phyloP scores from a whole-genome alignment of 92 coral and sea anemone species.

The Siderastrea siderea region DNA sequence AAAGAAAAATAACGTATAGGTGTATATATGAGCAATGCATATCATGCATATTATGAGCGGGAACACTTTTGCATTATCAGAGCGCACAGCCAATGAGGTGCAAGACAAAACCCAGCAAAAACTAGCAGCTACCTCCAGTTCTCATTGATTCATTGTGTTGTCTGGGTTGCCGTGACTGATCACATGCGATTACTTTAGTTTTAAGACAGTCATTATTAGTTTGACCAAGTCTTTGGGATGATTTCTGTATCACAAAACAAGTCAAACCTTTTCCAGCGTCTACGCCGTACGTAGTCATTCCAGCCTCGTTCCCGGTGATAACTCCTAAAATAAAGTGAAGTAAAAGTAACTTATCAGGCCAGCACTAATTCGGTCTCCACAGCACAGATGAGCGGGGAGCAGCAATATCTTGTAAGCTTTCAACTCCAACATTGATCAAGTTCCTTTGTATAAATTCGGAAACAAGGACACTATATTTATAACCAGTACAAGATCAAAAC shows the following conservation, averaged over 20 bases:
- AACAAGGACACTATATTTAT: too few species aligned
- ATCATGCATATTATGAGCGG: too few species aligned
- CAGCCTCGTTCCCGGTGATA: conserved; percentile 86
- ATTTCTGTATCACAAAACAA: too few species aligned
- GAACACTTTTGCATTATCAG: too few species aligned
- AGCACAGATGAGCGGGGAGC: too few species aligned
- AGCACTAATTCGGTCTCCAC: background rate
- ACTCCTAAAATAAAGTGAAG: conserved; percentile 48
- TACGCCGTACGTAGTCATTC: conserved; percentile 95
- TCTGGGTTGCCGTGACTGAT: background rate
- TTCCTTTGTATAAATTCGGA: too few species aligned
- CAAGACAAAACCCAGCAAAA: background rate
- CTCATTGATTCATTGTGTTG: background rate
- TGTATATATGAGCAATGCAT: background rate
- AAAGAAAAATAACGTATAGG: background rate
- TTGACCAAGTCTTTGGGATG: too few species aligned
- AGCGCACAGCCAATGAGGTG: background rate
- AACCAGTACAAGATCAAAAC: too few species aligned
- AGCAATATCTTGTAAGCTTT: too few species aligned
- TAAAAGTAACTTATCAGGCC: background rate
- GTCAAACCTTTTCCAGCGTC: conserved; percentile 90
- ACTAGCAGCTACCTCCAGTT: background rate
- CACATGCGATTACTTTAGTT: too few species aligned
- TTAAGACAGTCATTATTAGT: background rate
- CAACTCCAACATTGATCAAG: too few species aligned